These are phyloP conservation scores for Solea solea DNA, from an alignment of 2,113 vertebrate species.

Conservation along the genomic window DNA sequence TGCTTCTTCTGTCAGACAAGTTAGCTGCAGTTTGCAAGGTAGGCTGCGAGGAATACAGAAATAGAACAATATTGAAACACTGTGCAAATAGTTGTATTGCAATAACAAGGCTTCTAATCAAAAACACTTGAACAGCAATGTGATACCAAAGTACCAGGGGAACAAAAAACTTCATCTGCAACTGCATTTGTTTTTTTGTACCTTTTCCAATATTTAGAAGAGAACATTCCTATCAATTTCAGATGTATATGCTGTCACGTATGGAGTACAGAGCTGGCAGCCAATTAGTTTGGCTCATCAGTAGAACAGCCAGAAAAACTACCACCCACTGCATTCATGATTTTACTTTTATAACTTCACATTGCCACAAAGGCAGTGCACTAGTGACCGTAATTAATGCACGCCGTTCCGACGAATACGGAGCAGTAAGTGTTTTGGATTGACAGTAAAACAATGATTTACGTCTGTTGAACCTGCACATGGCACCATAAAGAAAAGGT, in stretches of 20 bases:
- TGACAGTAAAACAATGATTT: slow-evolving; percentile 54
- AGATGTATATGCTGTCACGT: too few relatives aligned
- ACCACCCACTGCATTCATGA: not conserved
- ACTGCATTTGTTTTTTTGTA: not conserved
- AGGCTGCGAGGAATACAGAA: slow-evolving; percentile 31
- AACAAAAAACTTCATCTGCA: not conserved
- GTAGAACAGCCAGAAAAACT: not conserved
- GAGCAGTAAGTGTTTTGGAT: slow-evolving; percentile 21
- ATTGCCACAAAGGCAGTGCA: not conserved
- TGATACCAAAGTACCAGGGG: not conserved
- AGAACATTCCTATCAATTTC: not conserved
- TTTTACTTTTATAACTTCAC: slow-evolving; percentile 5
- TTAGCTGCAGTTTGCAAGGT: slow-evolving; percentile 47
- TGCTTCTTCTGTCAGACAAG: slow-evolving; percentile 68
- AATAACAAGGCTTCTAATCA: not conserved
- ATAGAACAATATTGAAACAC: slow-evolving; percentile 28
- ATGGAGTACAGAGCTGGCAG: not conserved
- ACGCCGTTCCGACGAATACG: not conserved
- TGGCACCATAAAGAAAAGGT: slow-evolving; percentile 48
- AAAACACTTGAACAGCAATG: too few relatives aligned
- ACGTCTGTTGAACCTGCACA: slow-evolving; percentile 47
- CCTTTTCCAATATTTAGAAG: not conserved
- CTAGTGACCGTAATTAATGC: not conserved
- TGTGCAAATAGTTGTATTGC: slow-evolving; percentile 28
- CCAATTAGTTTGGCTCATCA: not conserved